Percentiles rank a stretch among this genome's conserved stretches.
Evolutionary conservation across 2,888 invertebrate species (phyloP).

Genomic region (Heliconius charithonia): DNA sequence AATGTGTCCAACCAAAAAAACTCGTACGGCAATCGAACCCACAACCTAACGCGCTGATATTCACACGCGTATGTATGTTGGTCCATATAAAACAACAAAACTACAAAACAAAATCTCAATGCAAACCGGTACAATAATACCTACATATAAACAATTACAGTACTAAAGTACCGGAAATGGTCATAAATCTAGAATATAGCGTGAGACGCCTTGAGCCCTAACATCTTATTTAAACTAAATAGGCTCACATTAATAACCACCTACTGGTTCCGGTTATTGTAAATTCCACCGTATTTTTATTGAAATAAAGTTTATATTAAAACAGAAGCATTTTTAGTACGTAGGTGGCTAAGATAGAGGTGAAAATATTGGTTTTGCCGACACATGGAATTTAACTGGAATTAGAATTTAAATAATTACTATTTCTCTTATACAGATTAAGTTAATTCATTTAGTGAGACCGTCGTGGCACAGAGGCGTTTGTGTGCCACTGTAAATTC

Average conservation of each 20-base stretch:
- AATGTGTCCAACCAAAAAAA: no score
- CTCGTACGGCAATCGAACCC: no score
- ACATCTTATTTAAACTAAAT: slow-evolving; percentile 51
- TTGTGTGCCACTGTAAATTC: no score
- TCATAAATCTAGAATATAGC: slow-evolving; percentile 25
- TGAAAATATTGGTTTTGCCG: slow-evolving; percentile 24
- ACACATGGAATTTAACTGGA: slow-evolving; percentile 6
- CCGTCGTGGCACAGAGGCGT: no score
- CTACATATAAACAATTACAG: slow-evolving; percentile 19
- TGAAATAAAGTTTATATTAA: accelerated
- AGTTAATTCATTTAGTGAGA: background rate
- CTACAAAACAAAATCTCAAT: background rate
- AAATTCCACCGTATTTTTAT: background rate
- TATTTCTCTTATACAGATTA: background rate
- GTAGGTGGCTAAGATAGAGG: slow-evolving; percentile 21
- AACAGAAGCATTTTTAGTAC: background rate
- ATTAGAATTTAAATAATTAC: slow-evolving; percentile 18
- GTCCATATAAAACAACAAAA: background rate
- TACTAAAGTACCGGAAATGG: slow-evolving; percentile 16
- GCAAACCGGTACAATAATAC: background rate
- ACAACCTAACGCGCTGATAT: no score
- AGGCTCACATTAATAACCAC: slow-evolving; percentile 51
- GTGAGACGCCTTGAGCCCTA: slow-evolving; percentile 35
- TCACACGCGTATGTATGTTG: no score
- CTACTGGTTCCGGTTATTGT: slow-evolving; percentile 38